Conservation (phyloP, 2,888 invertebrate genomes). For the Sinelater perroti region DNA sequence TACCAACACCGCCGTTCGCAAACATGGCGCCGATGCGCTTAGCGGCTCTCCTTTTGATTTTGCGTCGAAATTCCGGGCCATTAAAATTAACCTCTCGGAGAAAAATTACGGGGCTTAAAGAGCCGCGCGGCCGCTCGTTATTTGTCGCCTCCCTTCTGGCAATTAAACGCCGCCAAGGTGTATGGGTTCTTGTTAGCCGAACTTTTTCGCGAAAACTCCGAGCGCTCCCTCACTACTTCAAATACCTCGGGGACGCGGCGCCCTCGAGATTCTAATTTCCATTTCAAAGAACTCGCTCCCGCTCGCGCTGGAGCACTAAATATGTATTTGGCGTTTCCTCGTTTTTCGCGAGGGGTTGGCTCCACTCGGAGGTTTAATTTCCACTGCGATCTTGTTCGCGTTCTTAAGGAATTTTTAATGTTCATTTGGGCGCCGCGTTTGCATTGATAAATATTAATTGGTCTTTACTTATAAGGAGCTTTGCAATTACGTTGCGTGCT, state of each 20-base stretch:
- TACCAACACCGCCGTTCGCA: neutral
- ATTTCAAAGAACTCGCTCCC: conserved; percentile 40
- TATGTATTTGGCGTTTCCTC: conserved; percentile 32
- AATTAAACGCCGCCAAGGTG: conserved; percentile 19
- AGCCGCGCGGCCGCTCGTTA: neutral
- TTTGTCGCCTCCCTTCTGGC: conserved; percentile 8
- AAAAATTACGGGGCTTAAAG: conserved; percentile 3
- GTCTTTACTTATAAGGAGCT: no score
- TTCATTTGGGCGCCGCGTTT: neutral
- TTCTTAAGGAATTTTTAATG: conserved; percentile 25
- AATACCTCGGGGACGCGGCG: conserved; percentile 32
- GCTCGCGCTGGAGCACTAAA: conserved; percentile 23
- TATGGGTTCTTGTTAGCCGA: conserved; percentile 17
- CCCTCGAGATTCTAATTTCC: conserved; percentile 44
- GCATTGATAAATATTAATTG: neutral
- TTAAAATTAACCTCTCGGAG: conserved; percentile 2
- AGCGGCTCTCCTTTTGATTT: conserved; percentile 1
- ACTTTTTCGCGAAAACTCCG: conserved; percentile 23
- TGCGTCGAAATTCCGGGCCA: neutral
- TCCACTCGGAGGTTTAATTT: conserved; percentile 30
- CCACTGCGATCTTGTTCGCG: conserved; percentile 17
- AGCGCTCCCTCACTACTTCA: conserved; percentile 30
- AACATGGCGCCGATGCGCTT: neutral
- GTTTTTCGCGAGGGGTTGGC: conserved; percentile 24
- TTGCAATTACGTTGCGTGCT: no score